Evolutionary conservation across 2,797 vertebrate genomes (phyloP), one percentile per base, ranked within the genome.

Genomic region (Enteromius trimaculatus): DNA sequence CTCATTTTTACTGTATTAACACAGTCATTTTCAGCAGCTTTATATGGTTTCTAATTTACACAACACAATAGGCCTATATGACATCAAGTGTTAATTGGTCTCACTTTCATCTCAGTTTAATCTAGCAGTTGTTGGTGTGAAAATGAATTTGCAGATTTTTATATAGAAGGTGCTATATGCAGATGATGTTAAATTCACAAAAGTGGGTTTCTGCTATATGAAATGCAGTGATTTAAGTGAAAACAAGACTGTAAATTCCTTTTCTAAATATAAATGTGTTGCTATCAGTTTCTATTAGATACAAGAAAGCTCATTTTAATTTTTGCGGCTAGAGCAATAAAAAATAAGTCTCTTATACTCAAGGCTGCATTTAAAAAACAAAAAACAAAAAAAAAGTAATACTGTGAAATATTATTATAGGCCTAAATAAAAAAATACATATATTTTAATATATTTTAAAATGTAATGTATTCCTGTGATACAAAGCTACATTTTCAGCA

Each of bases 81-180:
- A 80, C 16, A 58, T 17, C 9, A 70, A 44, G 77, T 66, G 72
- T 23, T 84, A 86, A 86, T 86, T 85, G 83, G 13, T 64, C 66
- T 62, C 51, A 76, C 34, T 6, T 72, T 65, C 55, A 58, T 65
- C 79, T 55, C 69, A 34, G 55, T 58, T 78, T 55, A 58, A 81
- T 60, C 37, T 19, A 69, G 49, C 2, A 64, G 62, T 34, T 31
- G n/a, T 51, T 65, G 44, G 60, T 53, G 70, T 76, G 82, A 79
- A 83, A 79, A 68, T 34, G 8, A 75, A 64, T 70, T 85, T 26
- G 51, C 80, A 72, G 79, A 37, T 80, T 83, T 72, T 68, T 42
- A 66, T 39, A 80, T 79, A 81, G 62, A 44, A 47, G 10, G 14
- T 76, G 74, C 14, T 5, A 7, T 66, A 82, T 64, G 69, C n/a